Percentiles rank a stretch among this genome's conserved stretches.
Conservation (phyloP, 2,797 vertebrate species). For the Gymnoscopelus microlampas region DNA sequence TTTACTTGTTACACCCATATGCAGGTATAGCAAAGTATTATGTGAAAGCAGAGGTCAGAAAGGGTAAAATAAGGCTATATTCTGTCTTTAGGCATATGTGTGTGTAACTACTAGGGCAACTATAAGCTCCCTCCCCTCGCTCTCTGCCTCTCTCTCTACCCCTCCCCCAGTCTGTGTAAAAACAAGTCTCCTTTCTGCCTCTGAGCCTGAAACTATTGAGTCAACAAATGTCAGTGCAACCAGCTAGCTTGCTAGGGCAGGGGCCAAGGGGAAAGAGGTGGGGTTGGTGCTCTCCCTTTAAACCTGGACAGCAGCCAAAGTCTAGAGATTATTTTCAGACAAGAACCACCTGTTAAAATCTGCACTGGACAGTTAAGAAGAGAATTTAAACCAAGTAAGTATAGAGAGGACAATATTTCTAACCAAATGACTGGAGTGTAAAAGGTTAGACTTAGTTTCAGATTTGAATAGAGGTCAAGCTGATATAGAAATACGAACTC, state of each 20-base stretch:
- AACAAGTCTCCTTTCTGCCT: constrained; percentile 85
- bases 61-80: background rate
- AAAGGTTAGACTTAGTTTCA: no score
- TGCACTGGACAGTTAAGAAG: constrained; percentile 22
- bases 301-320: constrained; percentile 73
- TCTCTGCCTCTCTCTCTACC: constrained; percentile 46
- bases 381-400: no score
- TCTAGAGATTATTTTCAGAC: constrained; percentile 77
- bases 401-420: no score
- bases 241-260: constrained; percentile 36
- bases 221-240: constrained; percentile 84
- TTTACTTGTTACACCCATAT: no score
- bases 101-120: constrained; percentile 34
- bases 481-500: no score
- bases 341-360: constrained; percentile 79
- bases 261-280: constrained; percentile 69
- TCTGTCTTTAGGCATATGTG: background rate
- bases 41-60: constrained; percentile 4
- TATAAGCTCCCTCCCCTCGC: constrained; percentile 56
- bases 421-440: no score
- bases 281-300: constrained; percentile 65
- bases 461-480: no score
- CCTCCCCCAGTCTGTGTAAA: constrained; percentile 78
- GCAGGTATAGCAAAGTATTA: background rate
- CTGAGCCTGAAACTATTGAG: constrained; percentile 81